Percentiles rank a stretch among this genome's conserved stretches.
phyloP scores from a whole-genome alignment of 2,797 vertebrate genomes.

The Champsocephalus gunnari region DNA sequence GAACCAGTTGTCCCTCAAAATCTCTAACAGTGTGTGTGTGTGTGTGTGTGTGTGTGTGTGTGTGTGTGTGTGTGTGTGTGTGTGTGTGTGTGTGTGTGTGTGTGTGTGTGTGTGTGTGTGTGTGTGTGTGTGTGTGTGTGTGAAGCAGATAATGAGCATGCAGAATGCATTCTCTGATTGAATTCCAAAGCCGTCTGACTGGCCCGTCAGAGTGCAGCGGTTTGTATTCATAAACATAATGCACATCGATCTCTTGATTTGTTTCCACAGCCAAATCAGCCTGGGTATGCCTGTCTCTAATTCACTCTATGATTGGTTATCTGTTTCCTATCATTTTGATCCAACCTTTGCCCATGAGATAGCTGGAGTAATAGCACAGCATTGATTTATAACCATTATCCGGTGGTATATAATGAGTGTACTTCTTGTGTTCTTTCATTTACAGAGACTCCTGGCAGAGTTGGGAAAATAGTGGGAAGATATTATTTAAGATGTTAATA shows the following conservation, averaged over 20 bases:
- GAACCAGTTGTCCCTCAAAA: too few species aligned
- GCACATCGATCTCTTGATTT: constrained; percentile 64
- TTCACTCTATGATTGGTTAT: constrained; percentile 69
- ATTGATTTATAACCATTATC: constrained; percentile 58
- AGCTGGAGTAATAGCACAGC: constrained; percentile 44
- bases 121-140: constrained; percentile 13
- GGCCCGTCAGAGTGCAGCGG: constrained; percentile 11
- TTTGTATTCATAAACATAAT: constrained; percentile 72
- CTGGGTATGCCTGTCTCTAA: constrained; percentile 53
- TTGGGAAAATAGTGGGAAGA: neutral
- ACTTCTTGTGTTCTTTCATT: constrained; percentile 11
- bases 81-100: neutral
- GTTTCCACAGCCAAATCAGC: constrained; percentile 59
- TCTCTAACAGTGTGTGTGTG: too few species aligned
- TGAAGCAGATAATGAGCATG: constrained; percentile 50
- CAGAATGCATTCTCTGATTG: constrained; percentile 44
- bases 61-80: neutral
- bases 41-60: neutral
- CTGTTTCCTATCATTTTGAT: constrained; percentile 71
- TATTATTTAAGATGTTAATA: constrained; percentile 16
- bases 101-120: constrained; percentile 12
- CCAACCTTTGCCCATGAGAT: constrained; percentile 49
- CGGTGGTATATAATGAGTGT: constrained; percentile 38
- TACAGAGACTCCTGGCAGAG: neutral
- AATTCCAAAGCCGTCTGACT: constrained; percentile 30